These are phyloP conservation scores for Anthophora plumipes DNA, from an alignment of 2,888 invertebrate genomes.

Conservation along the genomic window DNA sequence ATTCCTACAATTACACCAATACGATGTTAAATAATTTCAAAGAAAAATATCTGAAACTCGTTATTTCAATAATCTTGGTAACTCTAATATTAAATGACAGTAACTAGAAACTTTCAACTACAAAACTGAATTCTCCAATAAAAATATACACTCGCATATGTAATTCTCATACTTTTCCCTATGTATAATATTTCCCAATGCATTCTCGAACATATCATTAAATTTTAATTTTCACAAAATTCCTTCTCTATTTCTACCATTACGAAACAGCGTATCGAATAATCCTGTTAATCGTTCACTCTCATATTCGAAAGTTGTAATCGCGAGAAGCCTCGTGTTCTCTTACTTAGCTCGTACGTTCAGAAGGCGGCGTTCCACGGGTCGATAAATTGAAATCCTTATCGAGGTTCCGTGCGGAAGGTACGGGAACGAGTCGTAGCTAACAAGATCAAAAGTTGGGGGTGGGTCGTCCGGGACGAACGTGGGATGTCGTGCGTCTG, in stretches of 20 bases:
- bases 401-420: constrained; percentile 46
- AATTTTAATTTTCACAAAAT: too few species aligned
- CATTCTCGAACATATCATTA: too few species aligned
- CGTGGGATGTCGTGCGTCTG: constrained; percentile 64
- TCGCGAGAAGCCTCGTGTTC: neutral
- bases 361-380: constrained; percentile 26
- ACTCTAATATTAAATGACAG: too few species aligned
- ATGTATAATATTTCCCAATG: too few species aligned
- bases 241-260: too few species aligned
- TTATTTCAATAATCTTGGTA: too few species aligned
- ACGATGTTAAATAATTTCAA: too few species aligned
- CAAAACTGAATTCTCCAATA: neutral
- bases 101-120: neutral
- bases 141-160: too few species aligned
- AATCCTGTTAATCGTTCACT: neutral
- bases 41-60: too few species aligned
- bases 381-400: constrained; percentile 58
- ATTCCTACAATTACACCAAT: too few species aligned
- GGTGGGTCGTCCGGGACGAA: constrained; percentile 75
- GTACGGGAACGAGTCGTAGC: constrained; percentile 62
- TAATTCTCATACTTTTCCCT: too few species aligned
- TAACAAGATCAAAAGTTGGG: constrained; percentile 72
- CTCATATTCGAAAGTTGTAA: neutral
- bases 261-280: neutral
- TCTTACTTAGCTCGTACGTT: neutral